Evolutionary conservation across 2,888 invertebrate species (phyloP).

Genomic region (Gari tellinella): DNA sequence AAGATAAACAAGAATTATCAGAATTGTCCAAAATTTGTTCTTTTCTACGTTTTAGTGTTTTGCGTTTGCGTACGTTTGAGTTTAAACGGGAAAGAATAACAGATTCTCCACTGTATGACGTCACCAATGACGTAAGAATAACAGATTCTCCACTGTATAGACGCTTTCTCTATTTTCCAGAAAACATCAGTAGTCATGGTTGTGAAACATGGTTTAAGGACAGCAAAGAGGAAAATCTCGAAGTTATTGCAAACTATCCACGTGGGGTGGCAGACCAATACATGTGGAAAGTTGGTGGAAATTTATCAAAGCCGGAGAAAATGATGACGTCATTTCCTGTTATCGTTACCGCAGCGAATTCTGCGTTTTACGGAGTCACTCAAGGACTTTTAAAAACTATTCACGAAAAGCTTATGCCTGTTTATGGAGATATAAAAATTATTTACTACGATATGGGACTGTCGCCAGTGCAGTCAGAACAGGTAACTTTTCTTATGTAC

Average conservation of each 20-base stretch:
- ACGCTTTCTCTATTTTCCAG: slow-evolving; percentile 2
- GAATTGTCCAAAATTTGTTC: too few species aligned
- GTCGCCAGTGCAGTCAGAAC: not conserved
- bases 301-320: not conserved
- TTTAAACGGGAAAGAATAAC: too few species aligned
- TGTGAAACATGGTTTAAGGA: slow-evolving; percentile 39
- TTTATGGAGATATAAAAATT: slow-evolving; percentile 22
- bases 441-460: slow-evolving; percentile 35
- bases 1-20: too few species aligned
- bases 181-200: not conserved
- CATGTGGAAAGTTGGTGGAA: slow-evolving; percentile 17
- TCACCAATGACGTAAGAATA: too few species aligned
- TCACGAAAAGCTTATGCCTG: slow-evolving; percentile 14
- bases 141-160: too few species aligned
- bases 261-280: slow-evolving; percentile 16
- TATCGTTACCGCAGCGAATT: slow-evolving; percentile 55
- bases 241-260: slow-evolving; percentile 17
- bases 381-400: slow-evolving; percentile 36
- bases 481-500: slow-evolving; percentile 5
- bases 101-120: too few species aligned
- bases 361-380: slow-evolving; percentile 11
- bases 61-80: too few species aligned
- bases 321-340: slow-evolving; percentile 55
- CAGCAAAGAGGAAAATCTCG: slow-evolving; percentile 25
- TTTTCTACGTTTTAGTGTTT: too few species aligned